phyloP scores from a whole-genome alignment of 2,888 invertebrate species.

The Acrobasis consociella region DNA sequence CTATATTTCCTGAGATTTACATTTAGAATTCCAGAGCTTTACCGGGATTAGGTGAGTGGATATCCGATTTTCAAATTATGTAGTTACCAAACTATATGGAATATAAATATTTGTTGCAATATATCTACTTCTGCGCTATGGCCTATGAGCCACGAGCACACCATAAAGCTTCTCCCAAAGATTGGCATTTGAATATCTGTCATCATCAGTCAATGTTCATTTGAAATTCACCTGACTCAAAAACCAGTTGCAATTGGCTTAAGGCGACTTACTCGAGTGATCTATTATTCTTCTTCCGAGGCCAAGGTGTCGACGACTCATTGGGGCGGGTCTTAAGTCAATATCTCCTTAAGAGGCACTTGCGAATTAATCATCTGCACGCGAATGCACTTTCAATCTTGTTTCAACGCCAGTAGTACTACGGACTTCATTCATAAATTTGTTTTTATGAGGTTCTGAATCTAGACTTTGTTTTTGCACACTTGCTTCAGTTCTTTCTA shows the following conservation, averaged over 20 bases:
- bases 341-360: conserved; percentile 68
- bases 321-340: conserved; percentile 64
- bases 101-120: too few species aligned
- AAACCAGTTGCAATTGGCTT: conserved; percentile 70
- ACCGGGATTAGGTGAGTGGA: too few species aligned
- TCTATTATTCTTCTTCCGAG: conserved; percentile 62
- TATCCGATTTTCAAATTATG: too few species aligned
- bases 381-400: conserved; percentile 75
- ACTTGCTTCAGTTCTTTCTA: too few species aligned
- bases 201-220: conserved; percentile 25
- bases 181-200: conserved; percentile 10
- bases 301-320: conserved; percentile 58
- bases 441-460: conserved; percentile 27
- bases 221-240: conserved; percentile 56
- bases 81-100: too few species aligned
- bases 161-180: background rate
- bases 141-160: too few species aligned
- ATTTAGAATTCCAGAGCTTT: too few species aligned
- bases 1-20: too few species aligned
- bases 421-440: conserved; percentile 57
- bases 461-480: background rate
- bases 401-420: conserved; percentile 51
- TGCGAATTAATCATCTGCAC: conserved; percentile 68
- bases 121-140: too few species aligned
- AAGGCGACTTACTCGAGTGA: conserved; percentile 61